Evolutionary conservation across 2,113 vertebrate species (phyloP).

Genomic region (Odobenus rosmarus): DNA sequence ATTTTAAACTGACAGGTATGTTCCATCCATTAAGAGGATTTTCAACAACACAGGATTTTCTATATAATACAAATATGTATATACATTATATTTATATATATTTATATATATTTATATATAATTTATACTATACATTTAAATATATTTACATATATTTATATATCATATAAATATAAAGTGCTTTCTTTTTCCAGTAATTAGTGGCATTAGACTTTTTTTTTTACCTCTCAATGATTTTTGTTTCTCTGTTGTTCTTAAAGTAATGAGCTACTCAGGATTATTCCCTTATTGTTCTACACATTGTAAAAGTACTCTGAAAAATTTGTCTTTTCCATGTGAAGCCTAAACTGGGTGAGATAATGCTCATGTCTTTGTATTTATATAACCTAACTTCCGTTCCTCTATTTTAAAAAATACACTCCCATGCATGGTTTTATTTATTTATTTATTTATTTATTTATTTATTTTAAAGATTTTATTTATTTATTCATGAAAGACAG

Average conservation of each 20-base stretch:
- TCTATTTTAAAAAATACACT: neutral
- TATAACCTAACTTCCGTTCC: neutral
- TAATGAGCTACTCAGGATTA: neutral
- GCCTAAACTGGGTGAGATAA: neutral
- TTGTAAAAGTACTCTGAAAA: neutral
- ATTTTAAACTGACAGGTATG: neutral
- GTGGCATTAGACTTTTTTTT: neutral
- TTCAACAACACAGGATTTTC: neutral
- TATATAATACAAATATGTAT: neutral
- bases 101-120: too few species aligned
- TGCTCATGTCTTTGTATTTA: neutral
- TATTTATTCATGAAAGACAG: too few species aligned
- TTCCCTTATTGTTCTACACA: neutral
- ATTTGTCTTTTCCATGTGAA: neutral
- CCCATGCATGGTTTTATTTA: neutral
- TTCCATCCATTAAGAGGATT: neutral
- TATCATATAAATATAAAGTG: neutral
- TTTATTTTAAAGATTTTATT: too few species aligned
- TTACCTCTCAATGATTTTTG: neutral
- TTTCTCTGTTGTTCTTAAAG: conserved; percentile 3
- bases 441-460: too few species aligned
- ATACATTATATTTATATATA: too few species aligned
- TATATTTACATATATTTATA: too few species aligned
- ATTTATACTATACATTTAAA: too few species aligned
- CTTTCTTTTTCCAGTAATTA: neutral